Conservation (phyloP, 2,113 vertebrate genomes). For the Chlorodrepanis virens region DNA sequence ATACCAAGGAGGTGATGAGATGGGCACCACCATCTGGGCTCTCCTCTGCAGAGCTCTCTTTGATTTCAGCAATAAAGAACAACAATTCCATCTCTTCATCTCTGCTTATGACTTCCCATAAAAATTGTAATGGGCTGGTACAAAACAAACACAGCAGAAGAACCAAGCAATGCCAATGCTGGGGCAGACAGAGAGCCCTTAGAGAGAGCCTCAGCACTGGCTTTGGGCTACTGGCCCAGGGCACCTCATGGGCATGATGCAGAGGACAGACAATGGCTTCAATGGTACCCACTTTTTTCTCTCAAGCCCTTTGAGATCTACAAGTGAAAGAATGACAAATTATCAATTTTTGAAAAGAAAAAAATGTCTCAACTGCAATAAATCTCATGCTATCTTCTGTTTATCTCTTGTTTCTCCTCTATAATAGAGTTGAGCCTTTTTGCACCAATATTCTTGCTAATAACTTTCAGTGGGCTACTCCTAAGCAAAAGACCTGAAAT, state of each 20-base stretch:
- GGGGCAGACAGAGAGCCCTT: neutral
- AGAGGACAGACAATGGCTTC: rapidly evolving
- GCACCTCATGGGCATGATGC: rapidly evolving
- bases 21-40: neutral
- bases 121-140: neutral
- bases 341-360: neutral
- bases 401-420: neutral
- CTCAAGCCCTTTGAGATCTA: neutral
- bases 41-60: too few species aligned
- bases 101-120: too few species aligned
- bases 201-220: neutral
- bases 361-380: neutral
- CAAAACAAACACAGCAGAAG: neutral
- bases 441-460: neutral
- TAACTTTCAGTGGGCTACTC: neutral
- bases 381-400: neutral
- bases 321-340: neutral
- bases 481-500: neutral
- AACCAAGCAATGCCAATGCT: rapidly evolving
- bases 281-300: rapidly evolving
- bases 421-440: neutral
- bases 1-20: neutral
- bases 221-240: neutral
- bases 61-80: too few species aligned
- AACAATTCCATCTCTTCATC: too few species aligned